Evolutionary conservation across 2,113 vertebrate genomes (phyloP).

Genomic region (Colossoma macropomum): DNA sequence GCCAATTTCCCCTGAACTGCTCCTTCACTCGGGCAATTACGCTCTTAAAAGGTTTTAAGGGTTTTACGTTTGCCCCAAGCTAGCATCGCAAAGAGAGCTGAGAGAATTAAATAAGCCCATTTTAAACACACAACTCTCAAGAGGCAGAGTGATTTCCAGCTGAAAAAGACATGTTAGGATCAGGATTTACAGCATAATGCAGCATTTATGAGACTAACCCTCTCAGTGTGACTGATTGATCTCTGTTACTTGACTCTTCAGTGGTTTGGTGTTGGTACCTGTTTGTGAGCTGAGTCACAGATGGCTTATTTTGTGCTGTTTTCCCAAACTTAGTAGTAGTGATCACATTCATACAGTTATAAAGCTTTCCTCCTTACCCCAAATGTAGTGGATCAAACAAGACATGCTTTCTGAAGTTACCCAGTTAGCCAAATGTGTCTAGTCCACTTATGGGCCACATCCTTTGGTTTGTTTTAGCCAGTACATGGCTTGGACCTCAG

Average conservation of each 20-base stretch:
- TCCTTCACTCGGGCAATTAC: conserved; percentile 55
- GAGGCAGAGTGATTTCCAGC: neutral
- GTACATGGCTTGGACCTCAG: too few relatives aligned
- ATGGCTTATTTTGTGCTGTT: neutral
- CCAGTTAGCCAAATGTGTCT: too few relatives aligned
- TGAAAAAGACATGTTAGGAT: conserved; percentile 21
- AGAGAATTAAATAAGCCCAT: conserved; percentile 15
- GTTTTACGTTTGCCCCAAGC: conserved; percentile 19
- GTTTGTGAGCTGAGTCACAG: neutral
- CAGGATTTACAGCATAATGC: conserved; percentile 22
- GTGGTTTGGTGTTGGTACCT: neutral
- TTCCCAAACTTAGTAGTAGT: neutral
- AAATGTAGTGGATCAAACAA: too few relatives aligned
- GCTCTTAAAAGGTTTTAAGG: conserved; percentile 35
- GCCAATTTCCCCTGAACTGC: conserved; percentile 58
- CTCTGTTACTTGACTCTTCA: neutral
- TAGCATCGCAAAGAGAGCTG: conserved; percentile 33
- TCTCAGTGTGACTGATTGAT: conserved; percentile 28
- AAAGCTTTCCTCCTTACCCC: too few relatives aligned
- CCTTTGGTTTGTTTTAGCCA: too few relatives aligned
- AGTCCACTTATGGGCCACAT: too few relatives aligned
- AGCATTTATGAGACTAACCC: conserved; percentile 27
- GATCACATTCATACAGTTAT: neutral
- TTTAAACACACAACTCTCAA: conserved; percentile 13
- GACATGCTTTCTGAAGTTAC: too few relatives aligned